Percentiles rank a stretch among this genome's conserved stretches.
phyloP scores from a whole-genome alignment of 2,113 vertebrate genomes.

The Actinemys pallida region DNA sequence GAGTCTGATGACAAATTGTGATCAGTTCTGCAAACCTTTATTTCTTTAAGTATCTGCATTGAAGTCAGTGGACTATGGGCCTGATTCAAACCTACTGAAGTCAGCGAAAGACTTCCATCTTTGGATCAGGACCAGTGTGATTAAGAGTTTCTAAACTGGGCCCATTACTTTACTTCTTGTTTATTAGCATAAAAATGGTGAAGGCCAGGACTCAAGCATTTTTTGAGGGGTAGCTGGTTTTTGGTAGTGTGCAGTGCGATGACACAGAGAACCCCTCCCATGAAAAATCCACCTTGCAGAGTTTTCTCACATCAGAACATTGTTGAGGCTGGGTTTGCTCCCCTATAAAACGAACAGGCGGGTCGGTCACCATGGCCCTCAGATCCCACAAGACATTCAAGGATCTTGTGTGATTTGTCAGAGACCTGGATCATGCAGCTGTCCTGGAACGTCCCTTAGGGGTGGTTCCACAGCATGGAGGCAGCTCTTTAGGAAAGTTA shows the following conservation, averaged over 20 bases:
- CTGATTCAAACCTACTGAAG: background rate
- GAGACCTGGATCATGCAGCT: background rate
- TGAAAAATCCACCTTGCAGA: background rate
- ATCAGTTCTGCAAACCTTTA: background rate
- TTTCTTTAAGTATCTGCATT: background rate
- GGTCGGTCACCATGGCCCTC: background rate
- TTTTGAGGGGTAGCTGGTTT: background rate
- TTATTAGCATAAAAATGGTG: background rate
- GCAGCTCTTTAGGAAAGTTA: background rate
- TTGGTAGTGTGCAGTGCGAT: background rate
- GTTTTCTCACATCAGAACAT: background rate
- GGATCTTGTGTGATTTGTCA: background rate
- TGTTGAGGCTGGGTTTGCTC: background rate
- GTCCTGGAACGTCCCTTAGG: background rate
- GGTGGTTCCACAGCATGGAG: background rate
- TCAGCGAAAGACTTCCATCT: background rate
- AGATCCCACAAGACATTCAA: background rate
- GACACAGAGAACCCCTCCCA: background rate
- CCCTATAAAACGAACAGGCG: background rate
- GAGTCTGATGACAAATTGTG: background rate
- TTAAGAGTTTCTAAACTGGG: rapidly evolving
- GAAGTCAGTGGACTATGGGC: background rate
- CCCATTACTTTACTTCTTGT: background rate
- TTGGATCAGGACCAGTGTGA: background rate
- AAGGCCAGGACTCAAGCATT: background rate